Percentiles rank a stretch among this genome's conserved stretches.
These are phyloP conservation scores for Chamaea fasciata DNA, from an alignment of 2,113 vertebrate genomes.

Conservation along the genomic window DNA sequence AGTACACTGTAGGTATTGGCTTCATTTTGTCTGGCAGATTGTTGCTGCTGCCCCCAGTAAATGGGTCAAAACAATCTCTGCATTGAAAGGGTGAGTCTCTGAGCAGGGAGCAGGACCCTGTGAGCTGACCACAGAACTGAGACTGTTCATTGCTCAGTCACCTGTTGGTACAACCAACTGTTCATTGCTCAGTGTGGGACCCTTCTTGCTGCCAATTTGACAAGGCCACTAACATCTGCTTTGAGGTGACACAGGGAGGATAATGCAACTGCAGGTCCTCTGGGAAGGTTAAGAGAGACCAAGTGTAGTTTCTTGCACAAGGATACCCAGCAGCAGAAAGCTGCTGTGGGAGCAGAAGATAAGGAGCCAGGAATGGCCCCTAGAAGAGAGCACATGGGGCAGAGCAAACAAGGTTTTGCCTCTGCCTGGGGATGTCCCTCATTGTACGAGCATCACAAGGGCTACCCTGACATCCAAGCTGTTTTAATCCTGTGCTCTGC, in stretches of 20 bases:
- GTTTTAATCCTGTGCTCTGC: background rate
- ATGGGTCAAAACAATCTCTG: background rate
- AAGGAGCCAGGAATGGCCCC: background rate
- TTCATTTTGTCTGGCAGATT: background rate
- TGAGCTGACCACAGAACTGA: background rate
- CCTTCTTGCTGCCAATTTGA: background rate
- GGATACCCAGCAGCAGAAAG: background rate
- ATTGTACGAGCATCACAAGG: accelerated
- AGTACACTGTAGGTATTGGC: background rate
- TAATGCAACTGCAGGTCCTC: background rate
- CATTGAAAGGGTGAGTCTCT: background rate
- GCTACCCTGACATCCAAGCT: background rate
- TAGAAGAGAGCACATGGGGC: background rate
- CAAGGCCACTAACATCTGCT: background rate
- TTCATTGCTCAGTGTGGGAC: background rate
- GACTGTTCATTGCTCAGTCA: accelerated
- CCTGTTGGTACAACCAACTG: accelerated
- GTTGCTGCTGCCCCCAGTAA: background rate
- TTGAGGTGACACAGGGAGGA: accelerated
- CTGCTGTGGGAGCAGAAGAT: background rate
- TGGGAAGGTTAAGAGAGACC: background rate
- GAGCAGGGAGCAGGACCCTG: background rate
- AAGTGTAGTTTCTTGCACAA: accelerated
- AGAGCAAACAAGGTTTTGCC: background rate
- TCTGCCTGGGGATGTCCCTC: background rate